Conservation (phyloP, 2,888 invertebrate species). For the Diplolepis rosae region DNA sequence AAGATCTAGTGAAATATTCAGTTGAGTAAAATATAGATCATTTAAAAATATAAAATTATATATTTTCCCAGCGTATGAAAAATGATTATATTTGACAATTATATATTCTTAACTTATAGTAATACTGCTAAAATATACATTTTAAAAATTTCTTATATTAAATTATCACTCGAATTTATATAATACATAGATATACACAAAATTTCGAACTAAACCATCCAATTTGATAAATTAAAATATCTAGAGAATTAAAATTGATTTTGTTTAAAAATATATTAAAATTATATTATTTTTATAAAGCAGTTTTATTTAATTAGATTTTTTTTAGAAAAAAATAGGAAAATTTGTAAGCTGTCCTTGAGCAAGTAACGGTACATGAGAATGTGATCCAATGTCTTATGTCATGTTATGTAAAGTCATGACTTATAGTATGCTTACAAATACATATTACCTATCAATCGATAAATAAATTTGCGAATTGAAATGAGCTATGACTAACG, state of each 20-base stretch:
- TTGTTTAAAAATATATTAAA: background rate
- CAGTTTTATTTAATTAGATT: background rate
- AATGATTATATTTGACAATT: conserved; percentile 5
- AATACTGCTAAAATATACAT: conserved; percentile 7
- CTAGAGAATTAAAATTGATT: background rate
- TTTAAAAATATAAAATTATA: conserved; percentile 16
- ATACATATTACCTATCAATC: background rate
- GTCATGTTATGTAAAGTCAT: background rate
- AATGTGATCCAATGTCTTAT: background rate
- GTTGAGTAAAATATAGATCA: background rate
- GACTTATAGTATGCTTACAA: background rate
- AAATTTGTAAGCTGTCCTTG: background rate
- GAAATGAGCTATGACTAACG: background rate
- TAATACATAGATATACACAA: background rate
- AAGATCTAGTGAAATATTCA: background rate
- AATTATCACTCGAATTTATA: background rate
- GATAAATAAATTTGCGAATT: background rate
- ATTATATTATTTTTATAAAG: background rate
- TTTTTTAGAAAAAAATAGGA: background rate
- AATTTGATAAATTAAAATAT: too few species aligned
- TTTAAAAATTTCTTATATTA: background rate
- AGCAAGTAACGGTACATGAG: background rate
- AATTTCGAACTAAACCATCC: too few species aligned
- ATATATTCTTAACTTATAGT: conserved; percentile 3
- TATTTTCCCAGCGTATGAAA: background rate